These are phyloP conservation scores for Trididemnum nubilum DNA, from an alignment of 23 tunicate species.

Conservation along the genomic window DNA sequence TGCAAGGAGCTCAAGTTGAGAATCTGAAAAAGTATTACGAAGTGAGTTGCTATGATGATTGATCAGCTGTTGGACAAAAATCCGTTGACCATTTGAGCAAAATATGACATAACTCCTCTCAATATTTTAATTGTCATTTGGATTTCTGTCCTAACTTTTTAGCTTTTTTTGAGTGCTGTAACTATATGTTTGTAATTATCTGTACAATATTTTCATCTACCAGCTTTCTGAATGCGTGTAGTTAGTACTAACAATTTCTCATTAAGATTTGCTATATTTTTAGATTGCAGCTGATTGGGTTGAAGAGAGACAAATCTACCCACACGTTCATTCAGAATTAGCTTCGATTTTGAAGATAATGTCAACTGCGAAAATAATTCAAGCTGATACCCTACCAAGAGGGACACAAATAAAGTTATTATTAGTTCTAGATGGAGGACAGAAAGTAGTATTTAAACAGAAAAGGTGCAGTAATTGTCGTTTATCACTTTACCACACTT, in stretches of 20 bases:
- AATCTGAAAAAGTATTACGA: background rate
- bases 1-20: constrained; percentile 10
- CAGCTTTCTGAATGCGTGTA: too few relatives aligned
- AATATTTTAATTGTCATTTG: too few relatives aligned
- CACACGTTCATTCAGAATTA: constrained; percentile 77
- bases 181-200: too few relatives aligned
- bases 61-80: too few relatives aligned
- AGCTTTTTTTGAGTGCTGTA: too few relatives aligned
- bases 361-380: constrained; percentile 64
- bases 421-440: constrained; percentile 80
- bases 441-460: constrained; percentile 95
- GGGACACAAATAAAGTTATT: constrained; percentile 95
- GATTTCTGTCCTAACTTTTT: too few relatives aligned
- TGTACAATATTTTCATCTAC: too few relatives aligned
- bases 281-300: constrained; percentile 79
- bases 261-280: too few relatives aligned
- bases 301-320: constrained; percentile 72
- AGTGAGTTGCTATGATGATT: background rate
- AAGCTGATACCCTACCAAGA: constrained; percentile 91
- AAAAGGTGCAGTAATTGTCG: constrained; percentile 54
- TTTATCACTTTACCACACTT: too few relatives aligned
- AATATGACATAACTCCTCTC: too few relatives aligned
- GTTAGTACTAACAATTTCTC: too few relatives aligned
- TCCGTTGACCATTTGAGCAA: too few relatives aligned
- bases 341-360: constrained; percentile 56